These are phyloP conservation scores for Acrossocheilus wenchowensis DNA, from an alignment of 2,797 vertebrate genomes.

Conservation along the genomic window DNA sequence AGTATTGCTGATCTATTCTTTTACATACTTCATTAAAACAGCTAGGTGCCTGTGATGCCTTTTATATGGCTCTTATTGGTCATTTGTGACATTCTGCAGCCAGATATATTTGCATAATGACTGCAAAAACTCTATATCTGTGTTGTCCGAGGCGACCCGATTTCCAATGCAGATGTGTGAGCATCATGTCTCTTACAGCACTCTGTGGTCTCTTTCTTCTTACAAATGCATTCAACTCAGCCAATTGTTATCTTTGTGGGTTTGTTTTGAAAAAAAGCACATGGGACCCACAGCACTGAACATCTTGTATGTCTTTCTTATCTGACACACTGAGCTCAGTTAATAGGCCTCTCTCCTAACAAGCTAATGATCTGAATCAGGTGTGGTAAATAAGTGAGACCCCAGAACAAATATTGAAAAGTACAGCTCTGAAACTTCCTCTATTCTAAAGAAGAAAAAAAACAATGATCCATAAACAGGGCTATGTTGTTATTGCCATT, in stretches of 20 bases:
- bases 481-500: neutral
- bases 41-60: neutral
- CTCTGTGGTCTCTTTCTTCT: neutral
- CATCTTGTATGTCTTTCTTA: neutral
- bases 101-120: conserved; percentile 6
- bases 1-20: neutral
- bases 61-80: neutral
- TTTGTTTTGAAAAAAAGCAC: neutral
- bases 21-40: neutral
- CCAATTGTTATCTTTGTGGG: neutral
- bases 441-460: neutral
- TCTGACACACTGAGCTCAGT: neutral
- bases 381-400: neutral
- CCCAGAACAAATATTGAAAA: neutral
- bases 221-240: neutral
- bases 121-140: neutral
- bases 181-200: neutral
- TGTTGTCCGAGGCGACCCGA: neutral
- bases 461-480: neutral
- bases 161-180: neutral
- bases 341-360: neutral
- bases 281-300: neutral
- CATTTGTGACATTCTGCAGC: neutral
- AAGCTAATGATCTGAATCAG: neutral
- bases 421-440: neutral